phyloP scores from a whole-genome alignment of 2,888 invertebrate genomes.

The Epsilonema sp. region DNA sequence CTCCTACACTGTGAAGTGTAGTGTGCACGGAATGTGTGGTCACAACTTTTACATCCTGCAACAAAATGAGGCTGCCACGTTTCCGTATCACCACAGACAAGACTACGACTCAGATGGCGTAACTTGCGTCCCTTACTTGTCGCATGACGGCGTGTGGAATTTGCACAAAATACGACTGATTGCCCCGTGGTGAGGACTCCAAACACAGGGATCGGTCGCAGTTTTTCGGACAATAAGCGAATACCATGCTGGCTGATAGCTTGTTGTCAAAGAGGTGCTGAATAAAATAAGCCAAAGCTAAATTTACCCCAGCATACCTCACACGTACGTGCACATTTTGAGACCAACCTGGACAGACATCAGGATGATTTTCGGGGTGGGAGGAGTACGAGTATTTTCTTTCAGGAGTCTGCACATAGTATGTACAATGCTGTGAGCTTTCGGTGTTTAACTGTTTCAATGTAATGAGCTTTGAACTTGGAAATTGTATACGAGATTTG shows the following conservation, averaged over 20 bases:
- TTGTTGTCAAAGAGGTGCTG: conserved; percentile 96
- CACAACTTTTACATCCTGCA: conserved; percentile 92
- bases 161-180: conserved; percentile 91
- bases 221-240: conserved; percentile 99
- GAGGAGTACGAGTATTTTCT: no score
- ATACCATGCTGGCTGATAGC: conserved; percentile 82
- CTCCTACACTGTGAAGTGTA: conserved; percentile 93
- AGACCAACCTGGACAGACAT: no score
- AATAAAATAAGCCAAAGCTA: no score
- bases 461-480: no score
- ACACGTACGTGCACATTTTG: conserved; percentile 4
- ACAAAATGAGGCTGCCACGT: conserved; percentile 13
- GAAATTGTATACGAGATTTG: no score
- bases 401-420: no score
- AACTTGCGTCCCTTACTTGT: no score
- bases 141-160: conserved; percentile 98
- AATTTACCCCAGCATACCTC: neutral
- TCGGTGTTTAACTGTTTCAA: no score
- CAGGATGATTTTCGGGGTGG: no score
- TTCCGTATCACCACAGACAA: neutral
- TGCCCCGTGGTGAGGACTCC: conserved; percentile 92
- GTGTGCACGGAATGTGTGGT: conserved; percentile 97
- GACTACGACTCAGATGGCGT: no score
- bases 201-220: conserved; percentile 96
- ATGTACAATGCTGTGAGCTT: no score